phyloP scores from a whole-genome alignment of 1,140 invertebrate species.

The Drosophila parabipectinata region DNA sequence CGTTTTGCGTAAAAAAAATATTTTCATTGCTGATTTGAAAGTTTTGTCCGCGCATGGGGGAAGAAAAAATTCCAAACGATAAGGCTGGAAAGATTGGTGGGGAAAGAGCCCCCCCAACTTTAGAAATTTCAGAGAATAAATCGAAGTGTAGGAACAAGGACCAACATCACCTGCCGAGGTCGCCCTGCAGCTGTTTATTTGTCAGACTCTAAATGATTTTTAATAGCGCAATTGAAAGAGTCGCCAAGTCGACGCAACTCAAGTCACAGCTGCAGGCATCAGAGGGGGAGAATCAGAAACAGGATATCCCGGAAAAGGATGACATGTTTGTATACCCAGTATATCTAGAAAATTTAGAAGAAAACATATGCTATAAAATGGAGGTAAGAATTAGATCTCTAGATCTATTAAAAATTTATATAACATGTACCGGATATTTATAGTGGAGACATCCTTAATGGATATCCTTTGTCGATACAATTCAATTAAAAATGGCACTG shows the following conservation, averaged over 20 bases:
- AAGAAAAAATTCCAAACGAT: not conserved
- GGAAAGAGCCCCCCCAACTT: not conserved
- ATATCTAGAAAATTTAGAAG: not conserved
- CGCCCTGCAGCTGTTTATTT: conserved; percentile 58
- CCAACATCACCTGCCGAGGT: conserved; percentile 1
- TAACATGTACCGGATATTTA: not conserved
- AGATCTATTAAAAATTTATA: not conserved
- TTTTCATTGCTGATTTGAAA: conserved; percentile 41
- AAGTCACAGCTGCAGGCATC: conserved; percentile 41
- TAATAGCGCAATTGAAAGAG: conserved; percentile 68
- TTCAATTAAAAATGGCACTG: not conserved
- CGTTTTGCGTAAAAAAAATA: conserved; percentile 19
- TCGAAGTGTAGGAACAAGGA: conserved; percentile 3
- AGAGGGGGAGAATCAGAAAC: not conserved
- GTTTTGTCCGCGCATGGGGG: not conserved
- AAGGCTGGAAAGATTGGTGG: not conserved
- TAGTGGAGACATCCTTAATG: not conserved
- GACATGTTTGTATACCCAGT: conserved; percentile 2
- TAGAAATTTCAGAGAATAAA: not conserved
- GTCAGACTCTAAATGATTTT: conserved; percentile 68
- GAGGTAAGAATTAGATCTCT: too few species aligned
- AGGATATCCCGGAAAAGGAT: conserved; percentile 3
- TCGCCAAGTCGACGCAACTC: conserved; percentile 49
- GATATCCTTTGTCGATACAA: not conserved
- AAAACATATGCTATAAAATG: too few species aligned